phyloP scores from a whole-genome alignment of 2,113 vertebrate species.

The Siniperca chuatsi region DNA sequence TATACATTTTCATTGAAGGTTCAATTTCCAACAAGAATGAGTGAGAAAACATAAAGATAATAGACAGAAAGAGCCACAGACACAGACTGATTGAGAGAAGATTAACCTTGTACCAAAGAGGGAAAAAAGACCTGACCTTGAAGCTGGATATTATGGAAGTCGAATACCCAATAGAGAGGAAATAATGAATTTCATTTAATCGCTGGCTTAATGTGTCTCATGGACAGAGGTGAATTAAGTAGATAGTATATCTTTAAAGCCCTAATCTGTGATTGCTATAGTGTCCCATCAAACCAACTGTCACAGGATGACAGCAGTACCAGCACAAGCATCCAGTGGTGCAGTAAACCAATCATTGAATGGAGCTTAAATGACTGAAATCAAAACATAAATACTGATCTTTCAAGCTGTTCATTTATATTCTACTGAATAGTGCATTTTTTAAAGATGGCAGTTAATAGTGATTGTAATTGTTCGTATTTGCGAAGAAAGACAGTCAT shows the following conservation, averaged over 20 bases:
- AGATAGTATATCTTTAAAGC: constrained; percentile 21
- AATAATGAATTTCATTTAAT: constrained; percentile 34
- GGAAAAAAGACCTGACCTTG: constrained; percentile 5
- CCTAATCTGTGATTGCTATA: not conserved
- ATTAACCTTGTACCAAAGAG: constrained; percentile 16
- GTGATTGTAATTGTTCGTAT: not conserved
- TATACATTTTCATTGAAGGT: not conserved
- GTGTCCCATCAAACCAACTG: constrained; percentile 1
- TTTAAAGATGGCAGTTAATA: not conserved
- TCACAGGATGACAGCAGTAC: not conserved
- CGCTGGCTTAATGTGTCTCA: constrained; percentile 14
- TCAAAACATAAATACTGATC: not conserved
- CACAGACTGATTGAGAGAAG: not conserved
- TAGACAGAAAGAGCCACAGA: not conserved
- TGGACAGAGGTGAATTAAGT: constrained; percentile 17
- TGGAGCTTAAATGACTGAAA: not conserved
- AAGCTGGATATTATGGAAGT: constrained; percentile 10
- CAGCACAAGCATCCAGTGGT: not conserved
- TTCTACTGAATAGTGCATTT: not conserved
- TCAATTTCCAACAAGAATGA: not conserved
- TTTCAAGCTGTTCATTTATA: not conserved
- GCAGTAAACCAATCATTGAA: not conserved
- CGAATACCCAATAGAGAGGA: constrained; percentile 22
- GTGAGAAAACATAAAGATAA: not conserved
- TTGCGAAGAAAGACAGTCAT: not conserved